These are phyloP conservation scores for Anguilla anguilla DNA, from an alignment of 2,797 vertebrate genomes.

Conservation along the genomic window DNA sequence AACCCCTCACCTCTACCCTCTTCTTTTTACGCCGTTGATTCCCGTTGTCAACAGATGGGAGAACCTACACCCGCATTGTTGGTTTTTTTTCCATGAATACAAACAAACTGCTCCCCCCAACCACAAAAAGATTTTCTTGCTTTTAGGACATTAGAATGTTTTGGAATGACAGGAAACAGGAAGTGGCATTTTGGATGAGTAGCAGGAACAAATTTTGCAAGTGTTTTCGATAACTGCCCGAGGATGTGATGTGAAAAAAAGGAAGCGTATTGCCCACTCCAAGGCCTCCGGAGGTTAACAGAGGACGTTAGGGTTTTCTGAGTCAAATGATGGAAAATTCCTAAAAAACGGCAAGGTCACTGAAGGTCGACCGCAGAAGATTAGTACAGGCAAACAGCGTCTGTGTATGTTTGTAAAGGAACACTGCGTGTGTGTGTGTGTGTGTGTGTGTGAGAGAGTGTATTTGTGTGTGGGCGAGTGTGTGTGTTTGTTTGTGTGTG, in stretches of 20 bases:
- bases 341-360: neutral
- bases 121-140: neutral
- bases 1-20: constrained; percentile 24
- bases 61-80: constrained; percentile 12
- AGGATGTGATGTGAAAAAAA: neutral
- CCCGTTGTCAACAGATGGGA: constrained; percentile 30
- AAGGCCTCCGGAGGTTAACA: neutral
- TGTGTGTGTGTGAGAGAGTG: too few species aligned
- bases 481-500: neutral
- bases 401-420: neutral
- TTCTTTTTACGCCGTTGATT: neutral
- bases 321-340: neutral
- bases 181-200: constrained; percentile 2
- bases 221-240: neutral
- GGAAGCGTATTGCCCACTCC: neutral
- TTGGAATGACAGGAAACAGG: constrained; percentile 19
- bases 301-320: neutral
- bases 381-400: neutral
- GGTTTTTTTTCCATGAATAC: constrained; percentile 26
- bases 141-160: neutral
- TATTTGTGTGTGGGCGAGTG: neutral
- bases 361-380: neutral
- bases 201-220: neutral
- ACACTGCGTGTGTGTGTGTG: too few species aligned
- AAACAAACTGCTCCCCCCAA: constrained; percentile 15